Evolutionary conservation across 2,797 vertebrate genomes (phyloP), one percentile per base, ranked within the genome.

Genomic region (Syndactyla subalaris): DNA sequence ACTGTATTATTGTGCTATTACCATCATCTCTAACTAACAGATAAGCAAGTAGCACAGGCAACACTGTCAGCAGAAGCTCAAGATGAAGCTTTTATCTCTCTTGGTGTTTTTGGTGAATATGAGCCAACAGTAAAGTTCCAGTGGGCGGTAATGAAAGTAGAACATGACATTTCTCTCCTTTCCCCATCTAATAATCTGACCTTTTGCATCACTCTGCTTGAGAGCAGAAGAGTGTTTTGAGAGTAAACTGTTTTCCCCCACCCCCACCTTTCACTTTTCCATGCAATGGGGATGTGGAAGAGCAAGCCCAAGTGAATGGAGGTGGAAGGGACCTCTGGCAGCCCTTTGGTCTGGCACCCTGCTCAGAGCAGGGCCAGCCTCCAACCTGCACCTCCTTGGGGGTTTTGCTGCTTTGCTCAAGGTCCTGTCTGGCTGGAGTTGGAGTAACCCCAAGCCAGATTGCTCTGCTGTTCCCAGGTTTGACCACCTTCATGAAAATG

Each of bases 141-240:
- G 96, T 97, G 93, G 95, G 96, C 0, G 95, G 95, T 82, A 95
- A 82, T 85, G 95, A 91, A 96, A 97, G 94, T 92, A 81, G 95
- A 95, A 79, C 95, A 71, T 85, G 94, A 80, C 93, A 96, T 96
- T 96, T 97, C 89, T 91, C 96, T 82, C 87, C 91, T 62, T 72
- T 85, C 77, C 86, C 49, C 57, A 34, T 68, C 92, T 93, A 93
- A 84, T 90, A 88, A 78, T 79, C 66, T 97, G 96, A 95, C 96
- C 94, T 97, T 96, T 97, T 92, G 90, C 86, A 86, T 88, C 67
- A 43, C 55, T 93, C 58, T 54, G 36, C 77, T 62, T 85, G 68
- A 70, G 90, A 92, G 83, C 71, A 90, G 62, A 29, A 12, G 55
- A 41, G 36, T 76, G 23, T 87, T 89, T 86, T 73, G 63, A 86